phyloP scores from a whole-genome alignment of 2,797 vertebrate species.

The Kryptolebias ocellatus region DNA sequence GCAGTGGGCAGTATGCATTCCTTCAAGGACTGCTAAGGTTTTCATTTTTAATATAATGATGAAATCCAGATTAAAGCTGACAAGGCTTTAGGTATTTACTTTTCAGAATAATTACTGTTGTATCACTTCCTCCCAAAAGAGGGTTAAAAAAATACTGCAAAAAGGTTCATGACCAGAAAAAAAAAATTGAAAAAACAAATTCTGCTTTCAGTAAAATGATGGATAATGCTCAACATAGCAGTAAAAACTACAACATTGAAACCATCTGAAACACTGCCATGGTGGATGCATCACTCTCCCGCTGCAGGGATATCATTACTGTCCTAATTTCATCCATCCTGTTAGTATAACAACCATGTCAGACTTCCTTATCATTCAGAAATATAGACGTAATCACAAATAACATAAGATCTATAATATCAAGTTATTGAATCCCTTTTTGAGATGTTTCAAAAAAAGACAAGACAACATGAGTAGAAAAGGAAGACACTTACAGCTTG shows the following conservation, averaged over 20 bases:
- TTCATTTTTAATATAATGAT: no score
- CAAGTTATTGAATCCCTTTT: constrained; percentile 22
- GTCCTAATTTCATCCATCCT: constrained; percentile 69
- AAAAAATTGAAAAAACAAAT: no score
- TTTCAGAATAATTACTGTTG: no score
- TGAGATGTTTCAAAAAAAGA: constrained; percentile 10
- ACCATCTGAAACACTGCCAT: constrained; percentile 41
- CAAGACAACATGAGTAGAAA: background rate
- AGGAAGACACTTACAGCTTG: constrained; percentile 72
- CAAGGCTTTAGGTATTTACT: no score
- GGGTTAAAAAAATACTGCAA: no score
- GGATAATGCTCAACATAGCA: constrained; percentile 63
- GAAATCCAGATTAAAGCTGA: no score
- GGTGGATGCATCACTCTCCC: constrained; percentile 36
- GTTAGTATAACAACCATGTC: constrained; percentile 54
- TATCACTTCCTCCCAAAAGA: no score
- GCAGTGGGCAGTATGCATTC: no score
- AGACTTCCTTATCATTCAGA: constrained; percentile 64
- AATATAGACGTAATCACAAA: constrained; percentile 52
- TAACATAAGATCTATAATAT: constrained; percentile 24
- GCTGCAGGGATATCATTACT: constrained; percentile 11
- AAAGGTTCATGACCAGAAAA: no score
- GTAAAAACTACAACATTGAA: constrained; percentile 62
- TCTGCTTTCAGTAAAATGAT: constrained; percentile 52
- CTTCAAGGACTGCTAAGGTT: no score